phyloP scores from a whole-genome alignment of 2,113 vertebrate genomes.

The Pseudopodoces humilis region DNA sequence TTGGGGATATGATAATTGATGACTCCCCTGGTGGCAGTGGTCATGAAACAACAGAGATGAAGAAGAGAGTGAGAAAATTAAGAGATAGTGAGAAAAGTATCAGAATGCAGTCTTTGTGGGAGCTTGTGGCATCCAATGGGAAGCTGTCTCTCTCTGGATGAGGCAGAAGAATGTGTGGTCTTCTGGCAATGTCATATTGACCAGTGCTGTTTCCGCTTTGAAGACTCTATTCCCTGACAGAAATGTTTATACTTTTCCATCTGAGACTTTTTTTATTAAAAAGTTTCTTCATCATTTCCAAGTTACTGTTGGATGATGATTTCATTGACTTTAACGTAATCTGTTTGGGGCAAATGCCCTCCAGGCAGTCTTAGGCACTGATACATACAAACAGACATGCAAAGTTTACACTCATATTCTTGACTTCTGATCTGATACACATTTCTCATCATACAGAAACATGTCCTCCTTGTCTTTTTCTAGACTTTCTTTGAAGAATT shows the following conservation, averaged over 20 bases:
- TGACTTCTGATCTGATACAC: not conserved
- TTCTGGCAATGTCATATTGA: not conserved
- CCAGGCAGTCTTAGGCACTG: not conserved
- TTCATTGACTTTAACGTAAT: not conserved
- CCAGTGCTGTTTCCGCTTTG: not conserved
- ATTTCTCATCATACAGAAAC: not conserved
- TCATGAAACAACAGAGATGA: not conserved
- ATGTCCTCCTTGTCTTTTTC: not conserved
- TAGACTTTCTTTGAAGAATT: not conserved
- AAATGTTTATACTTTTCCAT: not conserved
- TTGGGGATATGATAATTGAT: not conserved
- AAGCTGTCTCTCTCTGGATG: not conserved
- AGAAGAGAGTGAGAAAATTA: not conserved
- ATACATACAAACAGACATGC: not conserved
- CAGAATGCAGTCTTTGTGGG: not conserved
- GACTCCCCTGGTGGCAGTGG: not conserved
- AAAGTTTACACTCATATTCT: not conserved
- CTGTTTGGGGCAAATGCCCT: not conserved
- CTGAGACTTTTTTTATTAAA: not conserved
- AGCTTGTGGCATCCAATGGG: fast-evolving
- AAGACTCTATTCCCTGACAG: not conserved
- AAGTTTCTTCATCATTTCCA: not conserved
- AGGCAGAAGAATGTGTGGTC: not conserved
- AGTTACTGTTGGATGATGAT: not conserved
- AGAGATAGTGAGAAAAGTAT: not conserved